Conservation (phyloP, 64 coral and sea anemone species). For the Actinia tenebrosa region DNA sequence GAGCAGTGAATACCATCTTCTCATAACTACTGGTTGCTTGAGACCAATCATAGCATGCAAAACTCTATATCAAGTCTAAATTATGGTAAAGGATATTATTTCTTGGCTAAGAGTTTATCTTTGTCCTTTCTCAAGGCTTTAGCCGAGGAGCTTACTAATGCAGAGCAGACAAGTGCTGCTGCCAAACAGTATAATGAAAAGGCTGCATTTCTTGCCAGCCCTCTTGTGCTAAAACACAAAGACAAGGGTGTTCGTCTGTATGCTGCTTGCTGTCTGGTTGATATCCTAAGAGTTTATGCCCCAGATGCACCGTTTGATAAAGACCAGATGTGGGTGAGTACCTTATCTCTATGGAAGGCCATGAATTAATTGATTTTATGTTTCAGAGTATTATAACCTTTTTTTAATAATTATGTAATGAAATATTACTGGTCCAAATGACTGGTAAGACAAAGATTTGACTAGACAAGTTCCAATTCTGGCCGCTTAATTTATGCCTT, state of each 20-base stretch:
- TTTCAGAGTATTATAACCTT: too few species aligned
- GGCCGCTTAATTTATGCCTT: not conserved
- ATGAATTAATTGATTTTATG: too few species aligned
- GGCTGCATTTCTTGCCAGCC: slow-evolving; percentile 38
- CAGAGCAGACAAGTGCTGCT: slow-evolving; percentile 47
- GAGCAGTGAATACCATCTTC: too few species aligned
- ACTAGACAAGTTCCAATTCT: too few species aligned
- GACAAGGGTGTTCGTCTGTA: slow-evolving; percentile 75
- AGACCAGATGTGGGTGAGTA: slow-evolving; percentile 57
- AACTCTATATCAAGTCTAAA: too few species aligned
- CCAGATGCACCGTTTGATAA: slow-evolving; percentile 71
- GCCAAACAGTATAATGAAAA: slow-evolving; percentile 18
- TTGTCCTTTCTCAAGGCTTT: slow-evolving; percentile 35
- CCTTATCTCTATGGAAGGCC: not conserved
- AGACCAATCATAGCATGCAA: too few species aligned
- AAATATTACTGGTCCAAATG: too few species aligned
- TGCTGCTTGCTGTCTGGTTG: slow-evolving; percentile 66
- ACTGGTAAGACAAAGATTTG: too few species aligned
- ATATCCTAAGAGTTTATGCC: slow-evolving; percentile 77
- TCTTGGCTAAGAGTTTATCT: not conserved
- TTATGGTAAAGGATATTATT: too few species aligned
- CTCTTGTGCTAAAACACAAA: slow-evolving; percentile 75
- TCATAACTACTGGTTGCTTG: too few species aligned
- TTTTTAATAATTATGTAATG: too few species aligned
- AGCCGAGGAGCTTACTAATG: slow-evolving; percentile 52